These are phyloP conservation scores for Urocyon cinereoargenteus DNA, from an alignment of 2,797 vertebrate genomes.

Conservation along the genomic window DNA sequence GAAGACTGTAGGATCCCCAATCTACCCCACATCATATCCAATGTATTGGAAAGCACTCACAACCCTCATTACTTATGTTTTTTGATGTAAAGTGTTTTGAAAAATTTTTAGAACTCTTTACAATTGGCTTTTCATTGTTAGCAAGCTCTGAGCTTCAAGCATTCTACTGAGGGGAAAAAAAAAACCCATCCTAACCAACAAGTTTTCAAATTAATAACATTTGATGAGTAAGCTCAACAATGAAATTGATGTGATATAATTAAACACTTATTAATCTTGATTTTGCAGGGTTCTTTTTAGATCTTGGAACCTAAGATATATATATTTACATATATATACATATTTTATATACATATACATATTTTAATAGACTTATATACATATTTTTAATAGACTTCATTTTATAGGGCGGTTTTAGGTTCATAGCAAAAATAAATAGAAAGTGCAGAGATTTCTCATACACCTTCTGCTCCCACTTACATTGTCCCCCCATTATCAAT, in stretches of 20 bases:
- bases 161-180: neutral
- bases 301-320: neutral
- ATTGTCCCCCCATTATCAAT: neutral
- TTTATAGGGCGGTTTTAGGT: neutral
- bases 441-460: neutral
- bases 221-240: neutral
- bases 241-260: neutral
- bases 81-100: neutral
- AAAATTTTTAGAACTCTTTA: neutral
- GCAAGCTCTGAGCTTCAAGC: neutral
- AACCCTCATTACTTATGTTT: neutral
- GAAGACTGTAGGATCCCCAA: neutral
- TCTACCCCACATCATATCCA: rapidly evolving
- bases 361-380: neutral
- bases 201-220: neutral
- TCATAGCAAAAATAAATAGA: neutral
- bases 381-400: neutral
- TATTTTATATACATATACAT: neutral
- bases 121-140: neutral
- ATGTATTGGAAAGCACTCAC: neutral
- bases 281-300: neutral
- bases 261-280: neutral
- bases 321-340: neutral
- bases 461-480: neutral
- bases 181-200: rapidly evolving